Percentiles rank a stretch among this genome's conserved stretches.
Conservation (phyloP, 1,140 invertebrate species). For the Achatina immaculata region DNA sequence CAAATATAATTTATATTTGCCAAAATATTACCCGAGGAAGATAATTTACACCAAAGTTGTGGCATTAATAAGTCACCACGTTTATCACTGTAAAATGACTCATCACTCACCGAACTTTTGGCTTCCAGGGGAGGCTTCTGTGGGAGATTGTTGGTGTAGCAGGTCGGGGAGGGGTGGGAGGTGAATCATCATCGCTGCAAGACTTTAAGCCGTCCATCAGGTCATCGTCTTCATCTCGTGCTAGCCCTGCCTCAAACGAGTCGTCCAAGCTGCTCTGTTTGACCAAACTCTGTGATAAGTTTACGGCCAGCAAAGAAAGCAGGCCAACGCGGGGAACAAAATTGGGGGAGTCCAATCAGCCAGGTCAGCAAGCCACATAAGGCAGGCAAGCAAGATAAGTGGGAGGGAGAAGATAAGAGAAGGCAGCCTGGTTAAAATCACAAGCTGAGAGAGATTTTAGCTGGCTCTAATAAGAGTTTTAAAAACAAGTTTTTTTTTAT, state of each 20-base stretch:
- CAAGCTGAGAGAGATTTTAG: too few species aligned
- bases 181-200: slow-evolving; percentile 64
- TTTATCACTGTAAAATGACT: too few species aligned
- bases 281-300: slow-evolving; percentile 79
- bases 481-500: too few species aligned
- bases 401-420: slow-evolving; percentile 41
- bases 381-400: slow-evolving; percentile 13
- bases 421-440: slow-evolving; percentile 47
- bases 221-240: slow-evolving; percentile 55
- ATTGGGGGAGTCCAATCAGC: slow-evolving; percentile 21
- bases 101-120: slow-evolving; percentile 83
- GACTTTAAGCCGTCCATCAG: slow-evolving; percentile 37
- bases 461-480: too few species aligned
- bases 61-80: too few species aligned
- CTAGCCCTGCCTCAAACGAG: slow-evolving; percentile 72
- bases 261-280: slow-evolving; percentile 96
- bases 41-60: too few species aligned
- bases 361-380: slow-evolving; percentile 28
- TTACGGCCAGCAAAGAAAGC: slow-evolving; percentile 43
- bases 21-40: too few species aligned
- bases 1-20: too few species aligned
- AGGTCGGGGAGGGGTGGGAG: slow-evolving; percentile 64
- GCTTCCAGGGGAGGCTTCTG: slow-evolving; percentile 88
- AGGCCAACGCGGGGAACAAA: slow-evolving; percentile 24
- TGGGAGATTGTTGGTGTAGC: slow-evolving; percentile 59